Evolutionary conservation across 2,113 vertebrate species (phyloP).

Genomic region (Epinephelus cyanopodus): DNA sequence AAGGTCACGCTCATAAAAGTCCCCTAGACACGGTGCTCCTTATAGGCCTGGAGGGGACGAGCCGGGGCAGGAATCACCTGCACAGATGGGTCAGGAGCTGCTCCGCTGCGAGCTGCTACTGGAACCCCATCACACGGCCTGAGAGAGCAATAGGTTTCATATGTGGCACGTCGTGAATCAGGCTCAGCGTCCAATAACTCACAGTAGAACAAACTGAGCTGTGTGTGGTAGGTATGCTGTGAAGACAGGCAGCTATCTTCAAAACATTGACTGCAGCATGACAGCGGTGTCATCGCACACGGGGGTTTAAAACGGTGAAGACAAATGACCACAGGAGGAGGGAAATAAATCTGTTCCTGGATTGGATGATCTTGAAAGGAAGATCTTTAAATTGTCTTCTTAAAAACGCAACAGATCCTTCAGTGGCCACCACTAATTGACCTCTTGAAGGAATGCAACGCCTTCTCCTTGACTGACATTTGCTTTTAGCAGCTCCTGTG

Average conservation of each 20-base stretch:
- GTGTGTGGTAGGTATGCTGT: slow-evolving; percentile 30
- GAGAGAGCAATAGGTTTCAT: slow-evolving; percentile 54
- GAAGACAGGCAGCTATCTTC: not conserved
- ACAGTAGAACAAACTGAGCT: slow-evolving; percentile 13
- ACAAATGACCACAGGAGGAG: not conserved
- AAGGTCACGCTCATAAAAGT: slow-evolving; percentile 78
- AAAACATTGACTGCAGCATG: slow-evolving; percentile 23
- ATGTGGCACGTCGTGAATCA: slow-evolving; percentile 43
- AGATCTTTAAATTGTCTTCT: slow-evolving; percentile 5
- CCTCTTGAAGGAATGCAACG: slow-evolving; percentile 79
- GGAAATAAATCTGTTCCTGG: not conserved
- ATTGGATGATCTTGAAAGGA: not conserved
- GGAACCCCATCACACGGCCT: slow-evolving; percentile 50
- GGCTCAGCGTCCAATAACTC: slow-evolving; percentile 36
- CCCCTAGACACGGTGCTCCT: slow-evolving; percentile 44
- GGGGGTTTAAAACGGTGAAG: not conserved
- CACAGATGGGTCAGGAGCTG: slow-evolving; percentile 55
- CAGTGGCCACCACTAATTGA: slow-evolving; percentile 74
- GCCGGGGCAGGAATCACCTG: slow-evolving; percentile 65
- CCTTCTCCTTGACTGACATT: slow-evolving; percentile 81
- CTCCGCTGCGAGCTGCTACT: slow-evolving; percentile 28
- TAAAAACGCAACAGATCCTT: slow-evolving; percentile 45
- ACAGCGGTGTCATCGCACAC: slow-evolving; percentile 16
- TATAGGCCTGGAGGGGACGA: slow-evolving; percentile 56
- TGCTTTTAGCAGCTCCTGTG: slow-evolving; percentile 83